These are phyloP conservation scores for Aricia artaxerxes DNA, from an alignment of 2,888 invertebrate genomes.

Conservation along the genomic window DNA sequence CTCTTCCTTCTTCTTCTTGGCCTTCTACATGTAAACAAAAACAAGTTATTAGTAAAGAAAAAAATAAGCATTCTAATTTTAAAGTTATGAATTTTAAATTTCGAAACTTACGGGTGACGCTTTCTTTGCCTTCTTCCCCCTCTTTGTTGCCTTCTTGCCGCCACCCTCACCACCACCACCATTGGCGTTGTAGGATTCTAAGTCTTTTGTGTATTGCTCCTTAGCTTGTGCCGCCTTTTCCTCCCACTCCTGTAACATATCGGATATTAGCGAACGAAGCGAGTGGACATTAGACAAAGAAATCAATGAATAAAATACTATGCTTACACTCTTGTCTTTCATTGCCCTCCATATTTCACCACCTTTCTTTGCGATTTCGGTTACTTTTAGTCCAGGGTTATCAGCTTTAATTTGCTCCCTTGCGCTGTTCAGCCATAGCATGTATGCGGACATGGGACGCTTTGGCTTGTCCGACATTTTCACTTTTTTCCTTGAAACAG, in stretches of 20 bases:
- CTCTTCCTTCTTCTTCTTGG: constrained; percentile 83
- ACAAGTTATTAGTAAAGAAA: constrained; percentile 34
- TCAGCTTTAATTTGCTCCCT: constrained; percentile 94
- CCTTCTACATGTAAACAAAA: constrained; percentile 56
- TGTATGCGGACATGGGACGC: constrained; percentile 94
- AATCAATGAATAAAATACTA: constrained; percentile 32
- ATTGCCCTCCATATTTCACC: constrained; percentile 97
- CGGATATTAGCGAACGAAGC: constrained; percentile 33
- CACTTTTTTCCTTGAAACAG: constrained; percentile 70
- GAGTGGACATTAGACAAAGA: constrained; percentile 32
- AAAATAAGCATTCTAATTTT: constrained; percentile 31
- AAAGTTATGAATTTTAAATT: neutral
- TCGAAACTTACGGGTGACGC: constrained; percentile 64
- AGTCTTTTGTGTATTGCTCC: constrained; percentile 92
- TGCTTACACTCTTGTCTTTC: constrained; percentile 90
- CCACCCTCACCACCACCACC: constrained; percentile 83
- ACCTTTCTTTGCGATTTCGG: constrained; percentile 96
- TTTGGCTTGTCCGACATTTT: constrained; percentile 96
- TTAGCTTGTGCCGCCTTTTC: constrained; percentile 93
- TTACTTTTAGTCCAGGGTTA: constrained; percentile 93
- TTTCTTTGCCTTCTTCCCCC: constrained; percentile 79
- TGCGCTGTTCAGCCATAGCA: constrained; percentile 96
- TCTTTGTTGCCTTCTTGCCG: constrained; percentile 79
- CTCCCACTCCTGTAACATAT: constrained; percentile 89
- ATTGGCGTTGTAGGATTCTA: constrained; percentile 93